Evolutionary conservation across 2,888 invertebrate species (phyloP), one percentile per base, ranked within the genome.

Genomic region (Uloborus plumipes): DNA sequence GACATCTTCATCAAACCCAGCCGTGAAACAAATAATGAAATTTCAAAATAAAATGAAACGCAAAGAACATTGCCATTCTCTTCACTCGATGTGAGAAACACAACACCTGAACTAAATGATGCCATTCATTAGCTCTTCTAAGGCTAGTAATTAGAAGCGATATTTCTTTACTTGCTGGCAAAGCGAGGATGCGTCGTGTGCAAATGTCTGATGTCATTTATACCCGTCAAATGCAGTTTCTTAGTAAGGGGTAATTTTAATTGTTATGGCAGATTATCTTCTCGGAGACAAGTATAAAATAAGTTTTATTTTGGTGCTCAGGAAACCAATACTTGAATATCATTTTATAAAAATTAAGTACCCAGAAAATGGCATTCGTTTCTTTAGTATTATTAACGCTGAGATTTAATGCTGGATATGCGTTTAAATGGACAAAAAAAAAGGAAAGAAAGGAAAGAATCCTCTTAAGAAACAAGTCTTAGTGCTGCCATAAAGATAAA

Each of bases 51-150:
- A 61, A 61, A 62, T 51, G 39, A 39, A 39, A 39, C 39, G 39
- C 39, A 39, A 2, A 39, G 39, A 39, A 39, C 39, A 11, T 39
- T 39, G 39, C 39, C 39, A 11, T 39, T 39, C 1, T 39, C 39
- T 39, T 47, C 47, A 18, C 47, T 22, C 61, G 53, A 64, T 31
- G 76, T 75, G 82, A 73, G 82, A 82, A 74, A 71, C 50, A 47
- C 70, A 75, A 72, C 82, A 82, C 82, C 76, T 82, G 82, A 71
- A 71, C 69, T 82, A 82, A 82, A 75, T 76, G 65, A 82, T 82
- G 69, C 61, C 71, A 61, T 72, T 82, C 71, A 82, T 82, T 82
- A 82, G 75, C 71, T 53, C 71, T 75, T 71, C 75, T 66, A 70
- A 49, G 64, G 39, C 26, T 15, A 67, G 82, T 82, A 82, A 82